Conservation (phyloP, 2,888 invertebrate genomes). For the Deladenus siricidicola region DNA sequence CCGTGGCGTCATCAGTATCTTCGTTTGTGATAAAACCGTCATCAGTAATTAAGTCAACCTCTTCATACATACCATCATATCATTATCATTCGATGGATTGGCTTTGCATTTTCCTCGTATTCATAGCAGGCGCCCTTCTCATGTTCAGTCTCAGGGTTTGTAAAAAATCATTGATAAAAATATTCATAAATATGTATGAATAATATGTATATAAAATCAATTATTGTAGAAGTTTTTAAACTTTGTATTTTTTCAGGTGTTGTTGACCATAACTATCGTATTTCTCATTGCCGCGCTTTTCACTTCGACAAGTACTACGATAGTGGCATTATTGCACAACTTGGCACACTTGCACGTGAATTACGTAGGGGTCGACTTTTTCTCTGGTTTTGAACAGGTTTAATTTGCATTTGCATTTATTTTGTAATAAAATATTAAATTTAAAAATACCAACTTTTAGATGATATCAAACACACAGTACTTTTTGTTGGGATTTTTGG, state of each 20-base stretch:
- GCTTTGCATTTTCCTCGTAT: conserved; percentile 1
- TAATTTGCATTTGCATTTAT: not conserved
- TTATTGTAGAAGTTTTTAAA: not conserved
- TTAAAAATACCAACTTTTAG: not conserved
- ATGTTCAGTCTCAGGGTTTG: conserved; percentile 10
- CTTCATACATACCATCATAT: conserved; percentile 5
- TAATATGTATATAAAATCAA: not conserved
- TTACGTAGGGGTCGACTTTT: conserved; percentile 2
- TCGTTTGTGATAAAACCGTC: too few relatives aligned
- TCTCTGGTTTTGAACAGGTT: not conserved
- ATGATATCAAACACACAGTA: conserved; percentile 2
- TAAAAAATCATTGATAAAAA: too few relatives aligned
- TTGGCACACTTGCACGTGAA: conserved; percentile 15
- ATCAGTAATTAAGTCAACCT: too few relatives aligned
- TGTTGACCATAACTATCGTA: conserved; percentile 20
- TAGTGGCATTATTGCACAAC: conserved; percentile 28
- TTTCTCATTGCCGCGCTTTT: conserved; percentile 26
- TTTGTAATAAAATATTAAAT: not conserved
- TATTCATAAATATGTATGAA: too few relatives aligned
- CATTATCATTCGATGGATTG: conserved; percentile 5
- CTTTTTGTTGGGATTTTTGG: conserved; percentile 16
- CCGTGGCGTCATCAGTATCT: too few relatives aligned
- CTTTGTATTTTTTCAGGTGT: conserved; percentile 11
- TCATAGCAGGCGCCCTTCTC: not conserved
- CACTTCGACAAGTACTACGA: conserved; percentile 26